These are phyloP conservation scores for Candidula unifasciata DNA, from an alignment of 2,888 invertebrate genomes.

Conservation along the genomic window DNA sequence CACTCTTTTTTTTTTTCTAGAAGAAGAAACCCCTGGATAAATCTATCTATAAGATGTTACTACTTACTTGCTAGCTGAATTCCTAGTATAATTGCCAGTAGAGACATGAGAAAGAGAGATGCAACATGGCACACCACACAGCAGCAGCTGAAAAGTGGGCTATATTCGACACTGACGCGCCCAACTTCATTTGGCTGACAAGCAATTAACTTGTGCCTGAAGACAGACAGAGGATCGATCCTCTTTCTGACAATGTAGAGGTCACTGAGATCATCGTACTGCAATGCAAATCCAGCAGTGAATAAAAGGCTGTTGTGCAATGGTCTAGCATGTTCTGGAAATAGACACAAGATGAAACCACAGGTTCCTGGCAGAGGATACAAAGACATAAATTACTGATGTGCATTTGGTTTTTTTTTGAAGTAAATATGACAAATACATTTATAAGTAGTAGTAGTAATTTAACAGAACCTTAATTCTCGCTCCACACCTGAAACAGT, in stretches of 20 bases:
- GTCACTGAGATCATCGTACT: slow-evolving; percentile 49
- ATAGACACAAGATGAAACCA: slow-evolving; percentile 29
- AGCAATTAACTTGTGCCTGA: slow-evolving; percentile 7
- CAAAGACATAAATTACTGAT: neutral
- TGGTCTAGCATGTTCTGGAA: slow-evolving; percentile 12
- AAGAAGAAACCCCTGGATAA: too few species aligned
- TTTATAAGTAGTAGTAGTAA: too few species aligned
- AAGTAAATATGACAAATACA: too few species aligned
- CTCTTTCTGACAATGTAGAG: slow-evolving; percentile 15
- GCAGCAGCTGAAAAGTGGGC: neutral
- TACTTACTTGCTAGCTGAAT: slow-evolving; percentile 47
- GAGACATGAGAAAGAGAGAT: slow-evolving; percentile 40
- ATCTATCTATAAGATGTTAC: too few species aligned
- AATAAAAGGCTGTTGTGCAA: slow-evolving; percentile 41
- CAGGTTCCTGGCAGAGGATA: slow-evolving; percentile 11
- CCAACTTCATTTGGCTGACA: neutral
- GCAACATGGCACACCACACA: slow-evolving; percentile 18
- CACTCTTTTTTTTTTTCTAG: too few species aligned
- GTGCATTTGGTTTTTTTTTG: neutral
- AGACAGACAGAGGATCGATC: neutral
- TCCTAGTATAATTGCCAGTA: slow-evolving; percentile 42
- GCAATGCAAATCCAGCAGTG: slow-evolving; percentile 38
- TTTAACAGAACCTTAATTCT: too few species aligned
- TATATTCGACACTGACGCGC: neutral
- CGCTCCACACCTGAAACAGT: too few species aligned